phyloP scores from a whole-genome alignment of 2,113 vertebrate species.

The Coptodon bakossiorum region DNA sequence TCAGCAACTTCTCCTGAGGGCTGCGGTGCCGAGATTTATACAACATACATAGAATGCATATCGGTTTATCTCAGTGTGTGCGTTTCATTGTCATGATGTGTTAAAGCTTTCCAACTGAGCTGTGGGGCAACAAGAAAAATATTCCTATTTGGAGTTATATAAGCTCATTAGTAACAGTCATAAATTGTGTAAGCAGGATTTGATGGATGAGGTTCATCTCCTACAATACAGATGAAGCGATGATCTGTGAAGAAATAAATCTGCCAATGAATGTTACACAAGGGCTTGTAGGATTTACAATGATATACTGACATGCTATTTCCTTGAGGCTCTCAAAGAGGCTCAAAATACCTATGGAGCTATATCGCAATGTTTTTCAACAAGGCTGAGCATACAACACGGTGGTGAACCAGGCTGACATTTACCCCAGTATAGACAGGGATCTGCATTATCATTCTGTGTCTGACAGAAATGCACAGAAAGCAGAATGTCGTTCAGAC shows the following conservation, averaged over 20 bases:
- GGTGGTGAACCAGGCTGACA: background rate
- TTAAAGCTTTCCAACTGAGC: constrained; percentile 19
- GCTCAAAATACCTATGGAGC: background rate
- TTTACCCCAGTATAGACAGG: background rate
- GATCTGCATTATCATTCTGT: constrained; percentile 6
- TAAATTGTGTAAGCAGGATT: constrained; percentile 1
- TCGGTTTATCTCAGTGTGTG: background rate
- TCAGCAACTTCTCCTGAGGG: constrained; percentile 43
- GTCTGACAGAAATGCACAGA: background rate
- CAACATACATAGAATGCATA: background rate
- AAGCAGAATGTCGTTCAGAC: background rate
- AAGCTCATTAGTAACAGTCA: constrained; percentile 46
- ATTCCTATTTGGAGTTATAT: constrained; percentile 36
- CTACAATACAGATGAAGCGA: constrained; percentile 10
- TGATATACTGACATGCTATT: background rate
- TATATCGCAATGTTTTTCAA: background rate
- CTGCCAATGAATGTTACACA: constrained; percentile 7
- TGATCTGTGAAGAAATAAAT: constrained; percentile 30
- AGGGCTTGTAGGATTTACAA: background rate
- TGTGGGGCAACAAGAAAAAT: constrained; percentile 3
- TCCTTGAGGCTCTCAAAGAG: background rate
- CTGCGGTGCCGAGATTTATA: background rate
- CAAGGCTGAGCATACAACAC: background rate
- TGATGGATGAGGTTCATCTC: background rate
- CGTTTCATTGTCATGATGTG: constrained; percentile 24